Conservation (phyloP, 2,888 invertebrate species). For the Acronicta psi region DNA sequence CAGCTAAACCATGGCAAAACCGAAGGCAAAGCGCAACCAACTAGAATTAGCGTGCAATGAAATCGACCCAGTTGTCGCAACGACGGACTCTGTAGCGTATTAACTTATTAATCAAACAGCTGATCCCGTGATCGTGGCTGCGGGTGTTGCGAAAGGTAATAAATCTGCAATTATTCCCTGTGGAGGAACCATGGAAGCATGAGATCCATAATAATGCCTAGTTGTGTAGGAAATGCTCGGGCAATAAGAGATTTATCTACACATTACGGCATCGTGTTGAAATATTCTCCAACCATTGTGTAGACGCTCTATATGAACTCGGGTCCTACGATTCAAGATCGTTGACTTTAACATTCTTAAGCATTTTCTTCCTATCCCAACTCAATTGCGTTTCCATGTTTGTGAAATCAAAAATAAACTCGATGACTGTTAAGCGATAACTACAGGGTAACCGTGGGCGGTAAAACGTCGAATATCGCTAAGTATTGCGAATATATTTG, state of each 20-base stretch:
- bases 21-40: slow-evolving; percentile 51
- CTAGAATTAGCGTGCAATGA: slow-evolving; percentile 67
- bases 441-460: slow-evolving; percentile 67
- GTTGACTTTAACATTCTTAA: slow-evolving; percentile 54
- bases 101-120: slow-evolving; percentile 74
- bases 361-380: slow-evolving; percentile 57
- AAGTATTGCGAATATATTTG: slow-evolving; percentile 68
- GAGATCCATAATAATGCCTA: slow-evolving; percentile 69
- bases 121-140: slow-evolving; percentile 69
- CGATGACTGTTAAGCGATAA: slow-evolving; percentile 64
- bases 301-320: slow-evolving; percentile 50
- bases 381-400: slow-evolving; percentile 71
- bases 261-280: slow-evolving; percentile 71
- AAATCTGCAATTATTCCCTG: slow-evolving; percentile 65
- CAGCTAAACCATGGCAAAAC: slow-evolving; percentile 50
- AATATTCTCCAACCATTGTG: slow-evolving; percentile 60
- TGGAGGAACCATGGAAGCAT: slow-evolving; percentile 62
- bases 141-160: slow-evolving; percentile 69
- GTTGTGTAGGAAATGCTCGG: slow-evolving; percentile 73
- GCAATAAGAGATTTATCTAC: slow-evolving; percentile 64
- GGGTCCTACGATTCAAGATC: slow-evolving; percentile 48
- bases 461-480: slow-evolving; percentile 57
- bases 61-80: slow-evolving; percentile 73
- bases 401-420: slow-evolving; percentile 61
- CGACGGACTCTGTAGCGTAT: slow-evolving; percentile 57